Conservation (phyloP, 2,113 vertebrate genomes). For the Prolemur simus region DNA sequence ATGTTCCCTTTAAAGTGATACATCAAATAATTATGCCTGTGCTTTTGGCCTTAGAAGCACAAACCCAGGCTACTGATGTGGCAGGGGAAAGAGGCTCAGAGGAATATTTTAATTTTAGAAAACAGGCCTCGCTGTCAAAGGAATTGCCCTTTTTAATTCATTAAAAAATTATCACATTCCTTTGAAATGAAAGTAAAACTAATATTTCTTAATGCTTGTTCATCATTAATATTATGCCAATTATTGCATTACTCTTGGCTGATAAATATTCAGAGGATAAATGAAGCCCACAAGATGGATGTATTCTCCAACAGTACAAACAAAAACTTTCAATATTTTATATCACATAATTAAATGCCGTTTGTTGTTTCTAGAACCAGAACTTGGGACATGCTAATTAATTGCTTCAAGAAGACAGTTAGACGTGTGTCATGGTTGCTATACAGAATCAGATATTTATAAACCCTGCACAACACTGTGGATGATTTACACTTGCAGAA, state of each 20-base stretch:
- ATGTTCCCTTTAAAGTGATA: neutral
- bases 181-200: conserved; percentile 75
- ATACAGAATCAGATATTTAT: conserved; percentile 74
- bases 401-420: conserved; percentile 73
- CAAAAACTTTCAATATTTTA: conserved; percentile 83
- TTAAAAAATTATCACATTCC: conserved; percentile 61
- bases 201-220: conserved; percentile 74
- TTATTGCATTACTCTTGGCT: conserved; percentile 81
- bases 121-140: conserved; percentile 51
- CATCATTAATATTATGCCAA: conserved; percentile 83
- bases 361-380: conserved; percentile 80
- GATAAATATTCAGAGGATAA: conserved; percentile 84
- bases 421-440: conserved; percentile 56
- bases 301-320: conserved; percentile 81
- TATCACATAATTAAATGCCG: conserved; percentile 81
- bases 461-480: conserved; percentile 38
- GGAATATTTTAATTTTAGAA: conserved; percentile 70
- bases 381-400: conserved; percentile 78
- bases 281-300: conserved; percentile 81
- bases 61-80: neutral
- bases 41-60: neutral
- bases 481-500: conserved; percentile 66
- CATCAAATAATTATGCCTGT: neutral
- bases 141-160: conserved; percentile 44
- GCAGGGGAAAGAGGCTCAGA: neutral